These are phyloP conservation scores for Natator depressus DNA, from an alignment of 2,113 vertebrate genomes.

Conservation along the genomic window DNA sequence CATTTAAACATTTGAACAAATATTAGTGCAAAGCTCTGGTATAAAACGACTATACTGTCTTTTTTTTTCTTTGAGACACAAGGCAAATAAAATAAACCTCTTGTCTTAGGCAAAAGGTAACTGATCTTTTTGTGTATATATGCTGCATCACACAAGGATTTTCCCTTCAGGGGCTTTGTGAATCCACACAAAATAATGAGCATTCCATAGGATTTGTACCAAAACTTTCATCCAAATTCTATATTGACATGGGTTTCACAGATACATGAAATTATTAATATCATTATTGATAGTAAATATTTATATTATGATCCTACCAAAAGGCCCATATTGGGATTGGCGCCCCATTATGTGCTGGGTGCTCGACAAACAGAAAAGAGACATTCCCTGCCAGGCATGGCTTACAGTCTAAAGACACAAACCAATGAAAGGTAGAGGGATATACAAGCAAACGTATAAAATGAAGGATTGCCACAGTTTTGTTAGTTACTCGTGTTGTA, in stretches of 20 bases:
- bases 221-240: background rate
- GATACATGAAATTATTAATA: background rate
- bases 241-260: background rate
- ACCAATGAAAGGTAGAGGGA: too few relatives aligned
- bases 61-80: background rate
- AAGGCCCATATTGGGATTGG: background rate
- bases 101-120: background rate
- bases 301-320: background rate
- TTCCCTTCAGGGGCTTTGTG: background rate
- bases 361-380: too few relatives aligned
- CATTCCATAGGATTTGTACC: background rate
- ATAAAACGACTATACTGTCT: background rate
- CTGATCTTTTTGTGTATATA: background rate
- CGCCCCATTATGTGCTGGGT: background rate
- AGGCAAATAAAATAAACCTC: background rate
- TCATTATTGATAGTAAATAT: background rate
- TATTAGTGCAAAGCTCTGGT: background rate
- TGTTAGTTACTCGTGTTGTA: too few relatives aligned
- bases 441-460: too few relatives aligned
- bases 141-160: background rate
- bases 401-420: too few relatives aligned
- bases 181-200: background rate
- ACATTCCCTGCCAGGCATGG: too few relatives aligned
- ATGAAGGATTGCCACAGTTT: too few relatives aligned
- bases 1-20: background rate